phyloP scores from a whole-genome alignment of 2,888 invertebrate species.

The Dasypogon diadema region DNA sequence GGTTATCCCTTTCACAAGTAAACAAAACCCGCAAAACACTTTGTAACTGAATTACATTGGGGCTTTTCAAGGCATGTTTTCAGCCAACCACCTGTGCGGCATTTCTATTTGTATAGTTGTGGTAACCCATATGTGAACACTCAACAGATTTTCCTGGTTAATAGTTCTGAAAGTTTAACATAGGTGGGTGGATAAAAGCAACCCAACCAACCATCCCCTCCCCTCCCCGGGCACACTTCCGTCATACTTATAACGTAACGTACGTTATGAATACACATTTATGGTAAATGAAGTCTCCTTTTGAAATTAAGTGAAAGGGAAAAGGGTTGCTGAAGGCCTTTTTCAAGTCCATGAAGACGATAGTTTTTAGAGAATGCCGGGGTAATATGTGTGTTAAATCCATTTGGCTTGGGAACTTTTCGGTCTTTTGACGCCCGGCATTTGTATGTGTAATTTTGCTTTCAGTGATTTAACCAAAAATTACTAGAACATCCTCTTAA shows the following conservation, averaged over 20 bases:
- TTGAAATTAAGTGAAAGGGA: conserved; percentile 41
- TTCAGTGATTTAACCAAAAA: conserved; percentile 37
- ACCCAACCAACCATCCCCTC: neutral
- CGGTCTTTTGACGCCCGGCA: conserved; percentile 16
- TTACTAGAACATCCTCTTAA: conserved; percentile 45
- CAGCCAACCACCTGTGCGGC: conserved; percentile 26
- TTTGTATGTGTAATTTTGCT: conserved; percentile 11
- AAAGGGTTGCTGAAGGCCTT: conserved; percentile 47
- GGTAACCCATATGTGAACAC: conserved; percentile 27
- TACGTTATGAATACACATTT: conserved; percentile 27
- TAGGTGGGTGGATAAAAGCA: neutral
- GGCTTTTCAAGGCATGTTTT: conserved; percentile 16
- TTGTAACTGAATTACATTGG: conserved; percentile 32
- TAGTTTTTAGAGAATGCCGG: conserved; percentile 22
- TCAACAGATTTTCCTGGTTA: conserved; percentile 36
- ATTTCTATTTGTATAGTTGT: conserved; percentile 16
- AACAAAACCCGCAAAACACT: conserved; percentile 19
- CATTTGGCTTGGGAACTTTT: conserved; percentile 24
- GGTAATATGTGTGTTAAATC: neutral
- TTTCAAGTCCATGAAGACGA: conserved; percentile 44
- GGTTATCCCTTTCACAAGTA: conserved; percentile 6
- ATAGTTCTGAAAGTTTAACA: conserved; percentile 32
- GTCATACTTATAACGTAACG: too few relatives aligned
- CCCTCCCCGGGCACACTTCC: neutral
- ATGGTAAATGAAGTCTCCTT: conserved; percentile 39